Conservation (phyloP, 2,888 invertebrate species). For the Noctua pronuba region DNA sequence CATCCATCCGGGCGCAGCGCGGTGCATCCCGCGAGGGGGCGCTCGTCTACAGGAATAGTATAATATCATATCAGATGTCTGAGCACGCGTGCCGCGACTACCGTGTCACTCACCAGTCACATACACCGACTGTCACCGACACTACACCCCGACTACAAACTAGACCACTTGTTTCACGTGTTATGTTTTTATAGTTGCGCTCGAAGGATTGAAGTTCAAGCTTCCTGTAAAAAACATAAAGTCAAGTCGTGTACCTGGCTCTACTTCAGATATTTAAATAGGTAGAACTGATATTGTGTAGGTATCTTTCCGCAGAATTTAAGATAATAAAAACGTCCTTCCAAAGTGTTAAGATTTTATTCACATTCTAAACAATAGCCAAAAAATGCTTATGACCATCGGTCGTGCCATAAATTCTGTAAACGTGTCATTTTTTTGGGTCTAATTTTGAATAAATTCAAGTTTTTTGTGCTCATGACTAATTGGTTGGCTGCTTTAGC, state of each 20-base stretch:
- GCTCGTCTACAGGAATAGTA: conserved; percentile 85
- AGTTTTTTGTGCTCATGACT: conserved; percentile 84
- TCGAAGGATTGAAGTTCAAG: conserved; percentile 20
- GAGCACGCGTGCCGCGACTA: conserved; percentile 76
- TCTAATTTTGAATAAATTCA: conserved; percentile 80
- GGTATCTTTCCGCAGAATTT: conserved; percentile 73
- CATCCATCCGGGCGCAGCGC: conserved; percentile 86
- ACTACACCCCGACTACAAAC: conserved; percentile 32
- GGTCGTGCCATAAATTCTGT: conserved; percentile 84
- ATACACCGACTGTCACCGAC: conserved; percentile 45
- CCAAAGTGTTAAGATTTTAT: conserved; percentile 87
- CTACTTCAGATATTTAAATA: conserved; percentile 50
- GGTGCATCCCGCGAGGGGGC: conserved; percentile 72
- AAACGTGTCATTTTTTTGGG: conserved; percentile 83
- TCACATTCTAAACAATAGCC: conserved; percentile 81
- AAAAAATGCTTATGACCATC: conserved; percentile 81
- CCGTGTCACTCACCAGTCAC: conserved; percentile 48
- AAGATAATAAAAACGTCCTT: conserved; percentile 77
- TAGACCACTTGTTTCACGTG: conserved; percentile 46
- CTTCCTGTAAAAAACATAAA: conserved; percentile 34
- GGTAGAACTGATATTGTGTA: conserved; percentile 40
- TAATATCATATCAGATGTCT: conserved; percentile 88
- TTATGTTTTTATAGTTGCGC: conserved; percentile 24
- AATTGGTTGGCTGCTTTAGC: conserved; percentile 82
- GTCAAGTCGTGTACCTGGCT: conserved; percentile 47